These are phyloP conservation scores for Orthosia incerta DNA, from an alignment of 2,888 invertebrate species.

Conservation along the genomic window DNA sequence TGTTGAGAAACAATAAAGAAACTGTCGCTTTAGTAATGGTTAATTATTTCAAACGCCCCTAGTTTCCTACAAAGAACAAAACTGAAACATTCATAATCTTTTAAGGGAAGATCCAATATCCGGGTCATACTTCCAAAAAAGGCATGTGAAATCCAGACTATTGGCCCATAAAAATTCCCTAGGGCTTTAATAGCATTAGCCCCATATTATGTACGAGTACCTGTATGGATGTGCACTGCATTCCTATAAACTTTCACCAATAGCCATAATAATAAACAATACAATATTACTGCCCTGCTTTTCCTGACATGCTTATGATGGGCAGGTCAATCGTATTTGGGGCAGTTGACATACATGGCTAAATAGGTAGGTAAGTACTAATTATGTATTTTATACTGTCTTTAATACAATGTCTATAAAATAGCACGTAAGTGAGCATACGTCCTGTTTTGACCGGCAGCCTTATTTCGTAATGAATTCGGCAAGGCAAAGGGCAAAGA, in stretches of 20 bases:
- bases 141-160: constrained; percentile 14
- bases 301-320: constrained; percentile 35
- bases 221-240: constrained; percentile 34
- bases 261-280: constrained; percentile 49
- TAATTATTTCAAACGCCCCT: constrained; percentile 43
- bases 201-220: constrained; percentile 16
- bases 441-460: too few species aligned
- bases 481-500: too few species aligned
- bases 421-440: too few species aligned
- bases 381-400: background rate
- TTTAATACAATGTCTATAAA: background rate
- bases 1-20: constrained; percentile 87
- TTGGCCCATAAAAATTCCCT: constrained; percentile 62
- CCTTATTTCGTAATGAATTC: too few species aligned
- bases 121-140: background rate
- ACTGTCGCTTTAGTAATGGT: constrained; percentile 77
- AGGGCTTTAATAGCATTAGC: constrained; percentile 58
- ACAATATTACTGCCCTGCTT: constrained; percentile 44
- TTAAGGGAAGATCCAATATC: background rate
- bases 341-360: constrained; percentile 10
- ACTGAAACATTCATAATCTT: background rate
- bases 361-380: background rate
- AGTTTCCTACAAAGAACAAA: background rate
- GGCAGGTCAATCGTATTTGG: constrained; percentile 15
- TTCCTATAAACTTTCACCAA: constrained; percentile 63